Base-by-base conservation (phyloP, 2,113 vertebrate species). In the Hemiprocne comata region DNA sequence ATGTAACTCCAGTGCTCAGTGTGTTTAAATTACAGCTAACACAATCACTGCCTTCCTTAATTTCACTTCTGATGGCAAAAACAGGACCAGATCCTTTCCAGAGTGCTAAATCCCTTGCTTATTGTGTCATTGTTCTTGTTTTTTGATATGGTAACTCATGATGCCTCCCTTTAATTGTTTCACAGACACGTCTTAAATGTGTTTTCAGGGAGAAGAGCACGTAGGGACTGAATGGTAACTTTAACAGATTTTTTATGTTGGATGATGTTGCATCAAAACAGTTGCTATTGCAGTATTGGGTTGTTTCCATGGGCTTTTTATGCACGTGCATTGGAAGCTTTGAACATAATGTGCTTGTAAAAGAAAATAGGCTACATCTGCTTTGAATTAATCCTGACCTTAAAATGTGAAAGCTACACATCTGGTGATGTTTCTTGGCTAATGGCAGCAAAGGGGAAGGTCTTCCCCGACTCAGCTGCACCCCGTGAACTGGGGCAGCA, bases 21-120 rank as follows among this genome's bases (percentile, higher is more conserved):
- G 61, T 89, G 86, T 94, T 96, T 93, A 92, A 95, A 93, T 89
- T 90, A 70, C 58, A 91, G 70, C 89, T 94, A 93, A 85, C 54
- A 78, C 79, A 95, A 85, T 71, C 75, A 90, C 65, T 79, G 94
- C 90, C 92, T 84, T 83, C 74, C 61, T 95, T 89, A 83, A 87
- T 89, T 80, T 84, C 65, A 85, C 79, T 95, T 92, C 82, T 77
- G 76, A 92, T 85, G 78, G 81, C 64, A 96, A 94, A 97, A 94
- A 3, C 67, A 86, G 86, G 65, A 94, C 58, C 70, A 94, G 65
- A 89, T 54, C 88, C 86, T 90, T 96, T 82, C 46, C 53, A 87
- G 76, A 90, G 74, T 13, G 11, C 51, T 55, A 19, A 89, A 80
- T 3, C 65, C 51, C 61, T 82, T 54, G 42, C 55, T 92, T 94